These are phyloP conservation scores for Dolichallabes microphthalmus DNA, from an alignment of 2,113 vertebrate genomes.

Conservation along the genomic window DNA sequence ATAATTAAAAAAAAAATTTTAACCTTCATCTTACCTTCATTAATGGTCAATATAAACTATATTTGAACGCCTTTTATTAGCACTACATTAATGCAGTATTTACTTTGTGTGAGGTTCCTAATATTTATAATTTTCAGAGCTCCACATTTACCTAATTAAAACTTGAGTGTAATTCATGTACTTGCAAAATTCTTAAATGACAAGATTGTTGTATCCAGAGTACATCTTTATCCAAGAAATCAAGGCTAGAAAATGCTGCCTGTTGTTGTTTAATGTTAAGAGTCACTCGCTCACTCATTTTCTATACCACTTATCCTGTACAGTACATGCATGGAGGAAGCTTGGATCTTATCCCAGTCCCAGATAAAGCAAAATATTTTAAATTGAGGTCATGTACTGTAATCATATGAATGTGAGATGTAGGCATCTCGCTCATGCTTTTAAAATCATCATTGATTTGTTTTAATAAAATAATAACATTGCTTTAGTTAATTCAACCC, in stretches of 20 bases:
- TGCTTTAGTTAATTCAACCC: neutral
- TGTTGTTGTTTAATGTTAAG: neutral
- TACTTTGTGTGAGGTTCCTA: neutral
- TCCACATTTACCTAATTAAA: too few species aligned
- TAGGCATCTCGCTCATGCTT: neutral
- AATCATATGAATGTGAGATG: neutral
- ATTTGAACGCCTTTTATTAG: neutral
- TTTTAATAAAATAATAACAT: neutral
- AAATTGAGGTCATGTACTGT: neutral
- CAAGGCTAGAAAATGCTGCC: neutral
- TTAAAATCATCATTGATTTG: neutral
- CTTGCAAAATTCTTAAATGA: neutral
- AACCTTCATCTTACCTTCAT: neutral
- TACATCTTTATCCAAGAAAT: neutral
- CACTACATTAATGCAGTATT: too few species aligned
- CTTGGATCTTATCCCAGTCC: too few species aligned
- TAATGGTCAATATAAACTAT: neutral
- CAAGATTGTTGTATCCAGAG: neutral
- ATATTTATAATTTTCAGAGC: neutral
- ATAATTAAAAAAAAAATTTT: too few species aligned
- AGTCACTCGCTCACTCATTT: too few species aligned
- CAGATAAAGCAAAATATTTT: neutral
- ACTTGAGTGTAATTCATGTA: neutral
- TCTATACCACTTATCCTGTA: too few species aligned
- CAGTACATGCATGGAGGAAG: too few species aligned